These are phyloP conservation scores for Zele albiditarsus DNA, from an alignment of 2,888 invertebrate genomes.

Conservation along the genomic window DNA sequence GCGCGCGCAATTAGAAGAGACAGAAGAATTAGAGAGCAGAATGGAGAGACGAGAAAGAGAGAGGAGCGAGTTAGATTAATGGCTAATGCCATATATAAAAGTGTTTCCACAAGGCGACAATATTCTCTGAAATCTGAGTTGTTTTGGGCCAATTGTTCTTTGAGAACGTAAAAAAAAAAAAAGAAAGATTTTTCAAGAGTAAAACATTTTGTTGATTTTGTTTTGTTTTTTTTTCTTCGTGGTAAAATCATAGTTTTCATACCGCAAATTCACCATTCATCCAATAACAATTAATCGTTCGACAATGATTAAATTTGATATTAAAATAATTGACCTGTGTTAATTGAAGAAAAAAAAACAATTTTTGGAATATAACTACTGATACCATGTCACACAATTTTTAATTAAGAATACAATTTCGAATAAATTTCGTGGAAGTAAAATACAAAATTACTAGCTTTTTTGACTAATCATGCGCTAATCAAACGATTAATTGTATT, in stretches of 20 bases:
- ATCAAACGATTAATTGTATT: conserved; percentile 3
- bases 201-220: not conserved
- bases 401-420: not conserved
- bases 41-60: conserved; percentile 34
- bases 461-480: not conserved
- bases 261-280: conserved; percentile 22
- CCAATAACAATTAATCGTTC: conserved; percentile 17
- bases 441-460: not conserved
- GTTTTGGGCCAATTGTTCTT: conserved; percentile 53
- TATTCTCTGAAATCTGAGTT: conserved; percentile 68
- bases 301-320: not conserved
- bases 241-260: conserved; percentile 26
- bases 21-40: conserved; percentile 18
- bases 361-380: too few relatives aligned
- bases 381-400: too few relatives aligned
- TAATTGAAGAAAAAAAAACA: conserved; percentile 11
- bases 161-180: conserved; percentile 37
- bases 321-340: conserved; percentile 7
- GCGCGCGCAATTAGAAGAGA: conserved; percentile 57
- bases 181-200: conserved; percentile 47
- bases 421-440: not conserved
- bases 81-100: conserved; percentile 25
- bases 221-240: not conserved
- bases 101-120: conserved; percentile 70
- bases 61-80: conserved; percentile 21